Evolutionary conservation across 2,888 invertebrate species (phyloP), one percentile per base, ranked within the genome.

Genomic region (Oscheius sp.): DNA sequence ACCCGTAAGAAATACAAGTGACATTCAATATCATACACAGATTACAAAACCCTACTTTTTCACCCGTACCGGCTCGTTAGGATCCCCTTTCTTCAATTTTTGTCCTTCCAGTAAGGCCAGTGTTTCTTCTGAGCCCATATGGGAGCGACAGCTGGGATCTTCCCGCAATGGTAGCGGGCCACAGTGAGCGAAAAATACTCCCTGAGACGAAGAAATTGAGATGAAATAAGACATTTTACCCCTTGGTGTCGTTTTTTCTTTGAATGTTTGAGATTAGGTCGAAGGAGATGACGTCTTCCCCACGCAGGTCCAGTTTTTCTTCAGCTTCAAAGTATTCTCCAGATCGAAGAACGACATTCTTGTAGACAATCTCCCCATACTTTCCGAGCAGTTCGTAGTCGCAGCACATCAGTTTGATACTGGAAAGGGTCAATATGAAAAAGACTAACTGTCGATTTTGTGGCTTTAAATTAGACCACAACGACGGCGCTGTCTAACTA

Each of bases 321-420:
- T 82, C 82, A 48, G 79, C 82, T 73, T 82, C 80, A 70, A 78
- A 82, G 63, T 78, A 82, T 68, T 82, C 82, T 37, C 82, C 82
- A 5, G 50, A 32, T 3, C 75, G 78, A 70, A 82, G 71, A 7
- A 70, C 74, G 32, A 81, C 86, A 66, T 83, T 79, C 37, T 83
- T 77, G 78, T 84, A 86, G 60, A 85, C 74, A 42, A 80, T 73
- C 10, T 85, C 86, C 7, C 84, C 81, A 33, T 86, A 79, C 10
- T 58, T 62, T 2, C 77, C 76, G 4, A 87, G 74, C 9, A 80
- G 68, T 59, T 88, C 87, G 59, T 85, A 88, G 75, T 86, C 85
- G 72, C 87, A 87, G 73, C 87, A 87, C 81, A 86, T 86, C 21
- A 86, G 75, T 53, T 21, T 29, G 9, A 68, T 37, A 21, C 68